These are phyloP conservation scores for Rhabditoides inermis DNA, from an alignment of 2,888 invertebrate species.

Conservation along the genomic window DNA sequence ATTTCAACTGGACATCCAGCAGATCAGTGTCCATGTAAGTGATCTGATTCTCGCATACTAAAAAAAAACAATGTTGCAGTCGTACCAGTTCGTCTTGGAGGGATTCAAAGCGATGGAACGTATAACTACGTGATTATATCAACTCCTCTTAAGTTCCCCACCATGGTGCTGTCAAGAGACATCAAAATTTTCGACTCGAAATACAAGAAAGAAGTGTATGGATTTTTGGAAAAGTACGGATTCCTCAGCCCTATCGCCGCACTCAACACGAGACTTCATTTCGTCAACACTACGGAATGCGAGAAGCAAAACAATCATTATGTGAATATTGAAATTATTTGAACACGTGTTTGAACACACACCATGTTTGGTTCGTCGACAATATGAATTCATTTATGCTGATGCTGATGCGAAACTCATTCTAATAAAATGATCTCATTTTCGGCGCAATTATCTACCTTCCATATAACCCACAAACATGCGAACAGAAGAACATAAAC, in stretches of 20 bases:
- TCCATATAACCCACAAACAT: no score
- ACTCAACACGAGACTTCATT: conserved; percentile 34
- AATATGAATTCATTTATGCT: no score
- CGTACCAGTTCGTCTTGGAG: conserved; percentile 42
- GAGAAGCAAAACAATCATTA: no score
- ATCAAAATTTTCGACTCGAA: conserved; percentile 26
- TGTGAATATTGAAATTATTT: no score
- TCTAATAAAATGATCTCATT: no score
- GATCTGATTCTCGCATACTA: no score
- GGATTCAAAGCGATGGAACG: conserved; percentile 21
- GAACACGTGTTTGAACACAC: no score
- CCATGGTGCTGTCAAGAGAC: conserved; percentile 45
- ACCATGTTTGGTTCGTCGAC: no score
- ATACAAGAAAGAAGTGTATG: conserved; percentile 33
- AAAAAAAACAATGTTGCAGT: no score
- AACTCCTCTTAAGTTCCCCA: conserved; percentile 48
- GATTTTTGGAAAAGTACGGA: conserved; percentile 41
- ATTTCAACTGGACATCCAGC: conserved; percentile 41
- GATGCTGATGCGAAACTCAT: no score
- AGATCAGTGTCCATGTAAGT: conserved; percentile 49
- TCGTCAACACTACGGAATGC: conserved; percentile 18
- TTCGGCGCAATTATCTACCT: no score
- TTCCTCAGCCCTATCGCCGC: conserved; percentile 40
- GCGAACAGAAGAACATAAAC: no score
- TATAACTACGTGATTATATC: conserved; percentile 46